Conservation (phyloP, 2,888 invertebrate species). For the Eupithecia subumbrata region DNA sequence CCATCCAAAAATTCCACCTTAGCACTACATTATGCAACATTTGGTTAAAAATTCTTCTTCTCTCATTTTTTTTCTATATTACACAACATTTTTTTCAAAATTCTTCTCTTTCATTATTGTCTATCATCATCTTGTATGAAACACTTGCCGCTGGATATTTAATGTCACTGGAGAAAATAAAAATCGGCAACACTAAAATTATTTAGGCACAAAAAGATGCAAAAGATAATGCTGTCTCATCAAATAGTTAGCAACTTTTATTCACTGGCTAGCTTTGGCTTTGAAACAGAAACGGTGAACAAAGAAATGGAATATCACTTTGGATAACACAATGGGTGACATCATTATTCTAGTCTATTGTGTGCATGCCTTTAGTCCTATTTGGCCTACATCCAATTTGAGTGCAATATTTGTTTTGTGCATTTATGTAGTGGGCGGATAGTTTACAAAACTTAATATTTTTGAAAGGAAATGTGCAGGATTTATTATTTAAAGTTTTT, state of each 20-base stretch:
- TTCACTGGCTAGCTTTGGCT: background rate
- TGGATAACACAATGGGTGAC: conserved; percentile 5
- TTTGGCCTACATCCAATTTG: conserved; percentile 24
- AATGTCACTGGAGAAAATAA: background rate
- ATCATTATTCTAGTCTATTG: conserved; percentile 1
- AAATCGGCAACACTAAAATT: too few relatives aligned
- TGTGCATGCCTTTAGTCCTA: conserved; percentile 18
- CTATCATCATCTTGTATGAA: background rate
- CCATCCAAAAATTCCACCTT: too few relatives aligned
- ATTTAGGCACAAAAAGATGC: too few relatives aligned
- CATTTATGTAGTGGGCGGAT: background rate
- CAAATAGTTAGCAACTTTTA: too few relatives aligned
- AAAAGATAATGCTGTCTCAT: too few relatives aligned
- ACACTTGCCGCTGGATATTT: background rate
- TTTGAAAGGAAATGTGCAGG: background rate
- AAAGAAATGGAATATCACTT: conserved; percentile 10
- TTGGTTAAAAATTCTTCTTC: too few relatives aligned
- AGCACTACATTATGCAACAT: too few relatives aligned
- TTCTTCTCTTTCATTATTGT: background rate
- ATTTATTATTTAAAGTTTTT: too few relatives aligned
- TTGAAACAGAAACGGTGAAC: background rate
- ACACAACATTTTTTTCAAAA: too few relatives aligned
- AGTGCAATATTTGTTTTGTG: conserved; percentile 20
- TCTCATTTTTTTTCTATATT: too few relatives aligned
- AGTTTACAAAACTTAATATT: background rate